These are phyloP conservation scores for Metacarcinus magister DNA, from an alignment of 2,888 invertebrate genomes.

Conservation along the genomic window DNA sequence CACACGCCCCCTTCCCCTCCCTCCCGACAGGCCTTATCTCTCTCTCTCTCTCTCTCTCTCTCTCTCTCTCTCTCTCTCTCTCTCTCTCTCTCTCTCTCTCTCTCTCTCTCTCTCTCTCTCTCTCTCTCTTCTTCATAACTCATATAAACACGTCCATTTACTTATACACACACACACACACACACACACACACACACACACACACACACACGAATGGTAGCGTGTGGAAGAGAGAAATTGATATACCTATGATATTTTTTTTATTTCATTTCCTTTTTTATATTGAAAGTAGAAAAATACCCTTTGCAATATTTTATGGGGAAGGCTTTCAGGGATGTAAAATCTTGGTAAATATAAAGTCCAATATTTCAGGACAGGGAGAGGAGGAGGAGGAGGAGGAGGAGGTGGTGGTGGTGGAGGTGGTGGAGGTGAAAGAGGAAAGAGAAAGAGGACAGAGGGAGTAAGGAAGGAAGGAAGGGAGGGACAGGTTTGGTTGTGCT, in stretches of 20 bases:
- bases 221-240: background rate
- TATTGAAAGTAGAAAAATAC: constrained; percentile 6
- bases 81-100: too few relatives aligned
- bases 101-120: too few relatives aligned
- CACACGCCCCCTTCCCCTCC: too few relatives aligned
- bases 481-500: background rate
- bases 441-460: background rate
- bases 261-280: background rate
- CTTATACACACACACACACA: too few relatives aligned
- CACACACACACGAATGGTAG: background rate
- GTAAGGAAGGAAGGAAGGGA: background rate
- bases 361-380: constrained; percentile 21
- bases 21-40: too few relatives aligned
- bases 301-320: constrained; percentile 23
- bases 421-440: background rate
- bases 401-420: background rate
- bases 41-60: too few relatives aligned
- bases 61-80: too few relatives aligned
- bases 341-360: constrained; percentile 44
- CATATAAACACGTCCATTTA: too few relatives aligned
- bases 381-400: background rate
- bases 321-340: constrained; percentile 15
- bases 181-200: too few relatives aligned
- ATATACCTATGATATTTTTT: background rate
- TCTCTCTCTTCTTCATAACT: too few relatives aligned